Conservation (phyloP, 2,888 invertebrate species). For the Muscina levida region DNA sequence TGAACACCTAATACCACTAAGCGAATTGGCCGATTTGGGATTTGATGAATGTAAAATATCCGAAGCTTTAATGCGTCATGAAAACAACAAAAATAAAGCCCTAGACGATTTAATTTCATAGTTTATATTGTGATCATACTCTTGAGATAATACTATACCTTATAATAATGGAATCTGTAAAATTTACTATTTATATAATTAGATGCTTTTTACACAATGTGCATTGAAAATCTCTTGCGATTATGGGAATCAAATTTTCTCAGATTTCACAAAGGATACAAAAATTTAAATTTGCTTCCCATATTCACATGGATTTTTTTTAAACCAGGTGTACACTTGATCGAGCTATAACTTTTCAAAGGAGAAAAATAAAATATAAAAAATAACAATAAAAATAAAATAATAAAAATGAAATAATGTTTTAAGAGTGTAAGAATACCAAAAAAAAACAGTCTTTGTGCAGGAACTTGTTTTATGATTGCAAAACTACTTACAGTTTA, state of each 20-base stretch:
- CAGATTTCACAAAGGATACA: background rate
- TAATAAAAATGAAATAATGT: background rate
- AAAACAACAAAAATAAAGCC: slow-evolving; percentile 92
- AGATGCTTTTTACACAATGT: slow-evolving; percentile 33
- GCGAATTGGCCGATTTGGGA: slow-evolving; percentile 90
- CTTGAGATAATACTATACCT: slow-evolving; percentile 28
- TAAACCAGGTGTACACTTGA: slow-evolving; percentile 20
- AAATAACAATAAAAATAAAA: slow-evolving; percentile 8
- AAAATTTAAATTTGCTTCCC: slow-evolving; percentile 27
- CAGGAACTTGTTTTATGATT: too few relatives aligned
- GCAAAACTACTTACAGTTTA: too few relatives aligned
- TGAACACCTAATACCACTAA: slow-evolving; percentile 89
- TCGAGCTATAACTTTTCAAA: slow-evolving; percentile 24
- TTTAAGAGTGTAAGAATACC: background rate
- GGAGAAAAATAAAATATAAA: background rate
- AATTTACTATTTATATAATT: slow-evolving; percentile 44
- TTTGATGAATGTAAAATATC: slow-evolving; percentile 89
- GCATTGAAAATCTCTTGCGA: background rate
- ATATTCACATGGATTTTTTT: slow-evolving; percentile 11
- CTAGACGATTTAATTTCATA: slow-evolving; percentile 91
- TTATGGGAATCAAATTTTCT: slow-evolving; percentile 11
- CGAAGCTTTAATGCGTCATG: slow-evolving; percentile 86
- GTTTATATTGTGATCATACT: slow-evolving; percentile 45
- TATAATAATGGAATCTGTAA: slow-evolving; percentile 20
- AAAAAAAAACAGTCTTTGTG: too few relatives aligned